phyloP scores from a whole-genome alignment of 2,888 invertebrate species.

The Parasteatoda lunata region DNA sequence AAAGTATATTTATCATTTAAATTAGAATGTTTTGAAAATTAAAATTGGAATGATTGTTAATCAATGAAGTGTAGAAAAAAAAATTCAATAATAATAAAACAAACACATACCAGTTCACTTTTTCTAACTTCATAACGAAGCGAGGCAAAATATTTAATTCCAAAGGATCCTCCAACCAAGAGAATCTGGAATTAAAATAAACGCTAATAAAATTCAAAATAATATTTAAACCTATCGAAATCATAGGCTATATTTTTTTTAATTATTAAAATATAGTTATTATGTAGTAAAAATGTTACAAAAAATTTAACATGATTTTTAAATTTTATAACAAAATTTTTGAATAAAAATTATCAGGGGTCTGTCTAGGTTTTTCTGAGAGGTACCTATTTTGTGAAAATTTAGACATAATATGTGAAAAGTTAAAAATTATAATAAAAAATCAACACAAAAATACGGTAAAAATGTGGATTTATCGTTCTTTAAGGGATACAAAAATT shows the following conservation, averaged over 20 bases:
- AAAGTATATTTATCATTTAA: neutral
- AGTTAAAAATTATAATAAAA: no score
- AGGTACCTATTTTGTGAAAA: no score
- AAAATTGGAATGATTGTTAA: no score
- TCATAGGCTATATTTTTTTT: neutral
- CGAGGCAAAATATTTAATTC: conserved; percentile 83
- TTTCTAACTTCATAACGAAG: conserved; percentile 75
- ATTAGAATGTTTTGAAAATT: neutral
- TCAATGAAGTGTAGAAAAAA: neutral
- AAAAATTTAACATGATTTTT: no score
- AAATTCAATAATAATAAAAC: neutral
- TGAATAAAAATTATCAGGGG: no score
- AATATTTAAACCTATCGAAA: neutral
- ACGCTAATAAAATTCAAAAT: neutral
- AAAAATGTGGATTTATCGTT: no score
- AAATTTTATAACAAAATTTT: no score
- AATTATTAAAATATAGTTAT: neutral
- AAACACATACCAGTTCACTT: conserved; percentile 38
- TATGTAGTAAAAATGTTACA: no score
- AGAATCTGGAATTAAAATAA: conserved; percentile 79
- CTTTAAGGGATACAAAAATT: no score
- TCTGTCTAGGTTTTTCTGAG: no score
- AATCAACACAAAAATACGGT: no score
- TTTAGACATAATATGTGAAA: no score
- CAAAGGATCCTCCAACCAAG: conserved; percentile 85